phyloP scores from a whole-genome alignment of 2,113 vertebrate species.

The Ardeotis arabs region DNA sequence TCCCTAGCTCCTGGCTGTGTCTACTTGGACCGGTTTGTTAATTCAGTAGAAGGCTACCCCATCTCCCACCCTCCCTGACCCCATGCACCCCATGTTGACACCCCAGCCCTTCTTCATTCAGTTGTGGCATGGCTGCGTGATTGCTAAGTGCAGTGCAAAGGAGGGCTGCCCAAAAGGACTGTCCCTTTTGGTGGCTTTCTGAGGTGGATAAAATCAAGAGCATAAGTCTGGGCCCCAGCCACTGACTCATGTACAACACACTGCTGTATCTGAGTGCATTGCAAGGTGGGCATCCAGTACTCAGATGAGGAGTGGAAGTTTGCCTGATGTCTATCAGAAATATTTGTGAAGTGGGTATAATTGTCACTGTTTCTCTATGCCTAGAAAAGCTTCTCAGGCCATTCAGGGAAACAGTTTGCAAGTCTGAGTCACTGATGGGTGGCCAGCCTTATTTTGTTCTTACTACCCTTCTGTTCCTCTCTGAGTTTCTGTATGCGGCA shows the following conservation, averaged over 20 bases:
- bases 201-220: neutral
- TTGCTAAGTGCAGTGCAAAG: neutral
- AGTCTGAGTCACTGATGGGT: neutral
- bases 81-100: neutral
- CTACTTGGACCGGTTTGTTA: neutral
- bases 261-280: neutral
- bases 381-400: neutral
- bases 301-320: neutral
- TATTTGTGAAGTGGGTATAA: neutral
- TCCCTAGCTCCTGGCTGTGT: neutral
- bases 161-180: neutral
- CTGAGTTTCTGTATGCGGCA: neutral
- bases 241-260: neutral
- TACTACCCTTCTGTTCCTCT: neutral
- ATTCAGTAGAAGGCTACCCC: neutral
- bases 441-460: neutral
- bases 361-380: neutral
- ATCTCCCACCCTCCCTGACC: neutral
- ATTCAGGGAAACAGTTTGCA: neutral
- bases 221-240: neutral
- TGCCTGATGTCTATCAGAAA: neutral
- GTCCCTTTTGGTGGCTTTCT: neutral
- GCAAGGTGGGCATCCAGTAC: neutral
- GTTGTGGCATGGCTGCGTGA: neutral
- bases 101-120: fast-evolving